Percentiles rank a stretch among this genome's conserved stretches.
Conservation (phyloP, 1,140 invertebrate species). For the Anastatus disparis region DNA sequence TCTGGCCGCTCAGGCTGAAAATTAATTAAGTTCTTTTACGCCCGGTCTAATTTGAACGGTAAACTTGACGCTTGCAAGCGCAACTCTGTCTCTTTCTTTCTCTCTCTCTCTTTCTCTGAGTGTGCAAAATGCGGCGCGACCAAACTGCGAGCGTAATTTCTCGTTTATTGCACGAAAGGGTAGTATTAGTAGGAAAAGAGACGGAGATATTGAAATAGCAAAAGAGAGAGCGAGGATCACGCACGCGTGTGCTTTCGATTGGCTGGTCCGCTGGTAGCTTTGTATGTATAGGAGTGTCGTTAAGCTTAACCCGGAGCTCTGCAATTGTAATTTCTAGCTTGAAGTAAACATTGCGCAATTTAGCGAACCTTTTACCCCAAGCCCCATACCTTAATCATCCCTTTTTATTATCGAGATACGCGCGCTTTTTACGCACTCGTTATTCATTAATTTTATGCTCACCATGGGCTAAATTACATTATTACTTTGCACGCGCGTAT, state of each 20-base stretch:
- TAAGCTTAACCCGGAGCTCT: not conserved
- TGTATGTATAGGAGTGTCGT: too few relatives aligned
- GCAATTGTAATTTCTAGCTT: not conserved
- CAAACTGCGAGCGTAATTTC: not conserved
- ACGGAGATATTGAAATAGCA: too few relatives aligned
- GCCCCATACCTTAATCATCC: too few relatives aligned
- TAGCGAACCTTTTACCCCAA: too few relatives aligned
- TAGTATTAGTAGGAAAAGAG: too few relatives aligned
- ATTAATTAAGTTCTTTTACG: slow-evolving; percentile 27
- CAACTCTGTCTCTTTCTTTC: too few relatives aligned
- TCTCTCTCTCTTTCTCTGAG: too few relatives aligned
- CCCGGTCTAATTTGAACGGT: slow-evolving; percentile 21
- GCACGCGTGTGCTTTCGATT: slow-evolving; percentile 19
- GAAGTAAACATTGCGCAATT: too few relatives aligned
- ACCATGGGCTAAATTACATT: not conserved
- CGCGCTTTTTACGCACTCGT: not conserved
- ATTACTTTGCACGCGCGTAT: not conserved
- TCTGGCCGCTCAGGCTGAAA: slow-evolving; percentile 21
- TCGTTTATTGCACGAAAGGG: slow-evolving; percentile 5
- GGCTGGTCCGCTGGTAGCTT: slow-evolving; percentile 6
- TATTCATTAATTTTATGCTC: not conserved
- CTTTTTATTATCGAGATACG: not conserved
- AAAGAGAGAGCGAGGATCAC: not conserved
- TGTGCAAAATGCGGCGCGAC: not conserved
- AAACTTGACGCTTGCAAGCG: not conserved